phyloP scores from a whole-genome alignment of 1,140 invertebrate genomes.

The Hylyphantes graminicola region DNA sequence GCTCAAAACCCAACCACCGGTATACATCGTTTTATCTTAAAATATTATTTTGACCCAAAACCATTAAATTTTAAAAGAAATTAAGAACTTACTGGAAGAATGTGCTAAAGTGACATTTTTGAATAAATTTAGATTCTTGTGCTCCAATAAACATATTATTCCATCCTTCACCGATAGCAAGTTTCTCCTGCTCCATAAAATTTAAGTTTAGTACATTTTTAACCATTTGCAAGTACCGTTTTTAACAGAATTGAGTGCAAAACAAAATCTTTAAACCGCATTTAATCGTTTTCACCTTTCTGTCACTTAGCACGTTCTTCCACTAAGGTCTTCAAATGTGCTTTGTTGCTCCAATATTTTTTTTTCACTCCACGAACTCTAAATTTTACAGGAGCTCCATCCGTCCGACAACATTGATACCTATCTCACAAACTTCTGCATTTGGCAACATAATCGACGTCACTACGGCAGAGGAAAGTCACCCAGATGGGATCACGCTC shows the following conservation, averaged over 20 bases:
- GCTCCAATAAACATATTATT: too few relatives aligned
- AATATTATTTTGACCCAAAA: background rate
- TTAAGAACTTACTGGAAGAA: too few relatives aligned
- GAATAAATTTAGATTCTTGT: too few relatives aligned
- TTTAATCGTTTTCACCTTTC: background rate
- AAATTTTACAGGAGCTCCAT: conserved; percentile 55
- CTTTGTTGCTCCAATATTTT: background rate
- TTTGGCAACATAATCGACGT: conserved; percentile 74
- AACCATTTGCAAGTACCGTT: too few relatives aligned
- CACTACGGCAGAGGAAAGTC: conserved; percentile 67
- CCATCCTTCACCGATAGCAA: too few relatives aligned
- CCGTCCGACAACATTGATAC: conserved; percentile 71
- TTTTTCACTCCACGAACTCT: background rate
- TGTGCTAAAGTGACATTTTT: too few relatives aligned
- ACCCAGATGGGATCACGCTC: conserved; percentile 76
- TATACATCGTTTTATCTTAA: conserved; percentile 9
- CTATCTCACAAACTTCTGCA: conserved; percentile 75
- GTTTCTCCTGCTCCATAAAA: too few relatives aligned
- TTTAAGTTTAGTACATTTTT: too few relatives aligned
- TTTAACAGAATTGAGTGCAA: too few relatives aligned
- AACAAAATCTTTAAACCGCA: too few relatives aligned
- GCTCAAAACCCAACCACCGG: conserved; percentile 66
- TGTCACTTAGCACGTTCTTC: background rate
- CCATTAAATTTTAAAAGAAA: background rate
- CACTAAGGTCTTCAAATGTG: background rate